Evolutionary conservation across 2,113 vertebrate species (phyloP), one percentile per base, ranked within the genome.

Genomic region (Callionymus lyra): DNA sequence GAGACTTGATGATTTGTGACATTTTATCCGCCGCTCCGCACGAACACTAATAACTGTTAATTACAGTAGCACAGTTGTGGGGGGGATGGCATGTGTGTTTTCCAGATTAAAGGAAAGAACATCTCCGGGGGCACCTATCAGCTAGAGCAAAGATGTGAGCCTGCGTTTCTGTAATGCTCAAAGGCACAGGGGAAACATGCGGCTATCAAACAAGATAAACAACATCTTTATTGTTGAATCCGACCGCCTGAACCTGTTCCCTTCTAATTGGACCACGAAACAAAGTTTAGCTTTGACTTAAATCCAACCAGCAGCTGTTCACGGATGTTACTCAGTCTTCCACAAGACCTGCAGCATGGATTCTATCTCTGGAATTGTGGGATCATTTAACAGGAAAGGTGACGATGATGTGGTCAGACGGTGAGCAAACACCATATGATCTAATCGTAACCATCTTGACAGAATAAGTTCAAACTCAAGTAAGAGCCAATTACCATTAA

Each of bases 1-100:
- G 93, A 94, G 90, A 91, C 87, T 84, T 86, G 90, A 92, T 95
- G 90, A 93, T 94, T 92, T 95, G 91, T 92, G 91, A 94, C 91
- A 93, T 81, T 87, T 90, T 91, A 91, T 89, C 85, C 86, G 81
- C 87, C 86, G 76, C 88, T 86, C 84, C 82, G 84, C 84, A 84
- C 83, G 85, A 90, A 90, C 88, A 84, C 89, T 93, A 93, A 97
- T 94, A 94, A 94, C 90, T 89, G 94, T 91, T 97, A 97, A 97
- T 95, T 93, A 93, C 88, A 91, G 89, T 86, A 85, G 89, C 87
- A 88, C 88, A 91, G 89, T 86, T 85, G 89, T 87, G 88, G 86
- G 88, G 85, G 38, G 84, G 85, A 79, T 63, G 76, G 85, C 79
- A 83, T 88, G 87, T 86, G 86, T 89, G 87, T 87, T 87, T 85